Evolutionary conservation across 1,140 invertebrate genomes (phyloP), one percentile per base, ranked within the genome.

Genomic region (Cecropterus lyciades): DNA sequence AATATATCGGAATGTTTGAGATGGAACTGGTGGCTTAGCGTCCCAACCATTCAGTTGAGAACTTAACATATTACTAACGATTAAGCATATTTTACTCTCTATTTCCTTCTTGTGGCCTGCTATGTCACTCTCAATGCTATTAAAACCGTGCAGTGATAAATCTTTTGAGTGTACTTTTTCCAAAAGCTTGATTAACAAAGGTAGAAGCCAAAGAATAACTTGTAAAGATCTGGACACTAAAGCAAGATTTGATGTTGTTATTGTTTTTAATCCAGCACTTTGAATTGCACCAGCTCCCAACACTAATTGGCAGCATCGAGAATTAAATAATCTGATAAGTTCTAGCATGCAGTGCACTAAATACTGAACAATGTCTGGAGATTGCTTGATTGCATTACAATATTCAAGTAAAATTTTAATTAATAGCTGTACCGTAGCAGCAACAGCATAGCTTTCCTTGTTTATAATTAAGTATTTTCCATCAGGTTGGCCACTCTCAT

Each of bases 251-350:
- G 96, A 97, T 68, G 97, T 98, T 0, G 98, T 98, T 51, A 99
- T 99, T 45, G 98, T 99, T 93, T 99, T 99, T 42, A 99, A 92
- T 0, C 98, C 98, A 13, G 98, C 98, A 67, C 98, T 96, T 81
- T 98, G 96, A 79, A 99, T 95, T 1, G 99, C 98, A 27, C 98
- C 98, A 27, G 98, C 99, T 51, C 98, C 98, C 16, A 99, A 93
- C 17, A 99, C 97, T 60, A 99, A 92, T 84, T 99, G 98, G 92
- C 97, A 99, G 68, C 96, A 97, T 72, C 96, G 95, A 5, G 97
- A 98, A 93, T 99, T 99, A 85, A 99, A 99, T 74, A 96, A 95
- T 82, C 97, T 94, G 60, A 98, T 93, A 46, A 99, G 84, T 87
- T 99, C 98, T 6, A 98, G 94, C 65, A 99, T 94, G 85, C 98